These are phyloP conservation scores for Corapipo altera DNA, from an alignment of 2,113 vertebrate species.

Conservation along the genomic window DNA sequence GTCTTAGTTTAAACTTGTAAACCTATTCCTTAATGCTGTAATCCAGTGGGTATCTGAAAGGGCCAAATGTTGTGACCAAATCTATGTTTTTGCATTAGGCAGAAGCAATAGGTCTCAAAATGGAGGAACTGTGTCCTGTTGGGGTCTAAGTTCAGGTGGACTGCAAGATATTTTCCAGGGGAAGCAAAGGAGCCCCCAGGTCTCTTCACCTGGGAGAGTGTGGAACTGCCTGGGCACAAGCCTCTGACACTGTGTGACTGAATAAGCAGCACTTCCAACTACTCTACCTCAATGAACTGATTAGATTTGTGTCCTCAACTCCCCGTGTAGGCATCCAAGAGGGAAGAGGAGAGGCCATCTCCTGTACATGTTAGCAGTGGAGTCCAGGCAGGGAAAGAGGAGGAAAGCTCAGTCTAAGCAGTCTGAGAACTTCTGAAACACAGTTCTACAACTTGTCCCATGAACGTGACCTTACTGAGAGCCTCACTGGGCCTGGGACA, in stretches of 20 bases:
- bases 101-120: not conserved
- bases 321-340: not conserved
- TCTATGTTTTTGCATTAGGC: not conserved
- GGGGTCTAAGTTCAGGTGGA: not conserved
- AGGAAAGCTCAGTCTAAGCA: not conserved
- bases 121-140: not conserved
- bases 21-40: not conserved
- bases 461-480: not conserved
- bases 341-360: not conserved
- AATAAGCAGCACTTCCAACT: not conserved
- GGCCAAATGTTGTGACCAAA: not conserved
- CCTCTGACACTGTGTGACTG: rapidly evolving
- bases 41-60: not conserved
- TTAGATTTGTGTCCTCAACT: not conserved
- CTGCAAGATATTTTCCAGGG: not conserved
- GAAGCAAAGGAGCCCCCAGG: not conserved
- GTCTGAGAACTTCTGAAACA: not conserved
- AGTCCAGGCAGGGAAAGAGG: not conserved
- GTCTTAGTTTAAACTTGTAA: not conserved
- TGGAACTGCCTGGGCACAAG: not conserved
- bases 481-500: not conserved
- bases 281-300: not conserved
- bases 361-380: not conserved
- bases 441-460: rapidly evolving
- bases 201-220: not conserved